A percentile compares a stretch with the other conserved stretches of the same genome.
phyloP scores from a whole-genome alignment of 2,113 vertebrate genomes.

The Lathamus discolor region DNA sequence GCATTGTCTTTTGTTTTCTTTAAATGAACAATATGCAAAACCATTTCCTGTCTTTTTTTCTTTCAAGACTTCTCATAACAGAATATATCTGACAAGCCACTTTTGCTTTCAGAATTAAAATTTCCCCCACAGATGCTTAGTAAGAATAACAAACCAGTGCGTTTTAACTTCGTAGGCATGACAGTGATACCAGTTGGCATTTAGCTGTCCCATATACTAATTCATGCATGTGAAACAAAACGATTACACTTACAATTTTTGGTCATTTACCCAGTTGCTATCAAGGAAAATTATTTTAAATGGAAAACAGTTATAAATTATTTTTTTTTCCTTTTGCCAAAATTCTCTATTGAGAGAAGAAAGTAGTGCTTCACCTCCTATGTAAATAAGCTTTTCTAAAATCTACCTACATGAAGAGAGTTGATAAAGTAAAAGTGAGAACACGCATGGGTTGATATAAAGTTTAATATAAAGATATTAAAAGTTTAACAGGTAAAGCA shows the following conservation, averaged over 20 bases:
- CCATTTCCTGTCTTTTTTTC: not conserved
- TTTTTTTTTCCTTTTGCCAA: not conserved
- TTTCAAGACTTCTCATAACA: not conserved
- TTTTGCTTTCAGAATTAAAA: slow-evolving; percentile 41
- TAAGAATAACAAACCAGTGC: not conserved
- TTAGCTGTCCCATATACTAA: slow-evolving; percentile 50
- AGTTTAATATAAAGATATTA: too few species aligned
- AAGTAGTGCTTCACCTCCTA: not conserved
- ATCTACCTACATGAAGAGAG: not conserved
- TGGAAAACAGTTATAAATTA: not conserved
- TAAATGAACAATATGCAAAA: not conserved
- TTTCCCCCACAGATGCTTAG: not conserved
- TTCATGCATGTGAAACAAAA: slow-evolving; percentile 56
- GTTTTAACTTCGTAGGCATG: not conserved
- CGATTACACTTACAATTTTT: not conserved
- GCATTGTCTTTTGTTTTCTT: not conserved
- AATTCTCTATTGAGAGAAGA: not conserved
- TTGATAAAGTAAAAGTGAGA: not conserved
- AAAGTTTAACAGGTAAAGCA: not conserved
- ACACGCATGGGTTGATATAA: rapidly evolving
- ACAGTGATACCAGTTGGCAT: slow-evolving; percentile 34
- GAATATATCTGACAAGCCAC: slow-evolving; percentile 1
- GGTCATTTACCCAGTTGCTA: not conserved
- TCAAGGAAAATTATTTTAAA: not conserved
- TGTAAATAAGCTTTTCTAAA: not conserved